Evolutionary conservation across 2,888 invertebrate species (phyloP), one percentile per base, ranked within the genome.

Genomic region (Microdon myrmicae): DNA sequence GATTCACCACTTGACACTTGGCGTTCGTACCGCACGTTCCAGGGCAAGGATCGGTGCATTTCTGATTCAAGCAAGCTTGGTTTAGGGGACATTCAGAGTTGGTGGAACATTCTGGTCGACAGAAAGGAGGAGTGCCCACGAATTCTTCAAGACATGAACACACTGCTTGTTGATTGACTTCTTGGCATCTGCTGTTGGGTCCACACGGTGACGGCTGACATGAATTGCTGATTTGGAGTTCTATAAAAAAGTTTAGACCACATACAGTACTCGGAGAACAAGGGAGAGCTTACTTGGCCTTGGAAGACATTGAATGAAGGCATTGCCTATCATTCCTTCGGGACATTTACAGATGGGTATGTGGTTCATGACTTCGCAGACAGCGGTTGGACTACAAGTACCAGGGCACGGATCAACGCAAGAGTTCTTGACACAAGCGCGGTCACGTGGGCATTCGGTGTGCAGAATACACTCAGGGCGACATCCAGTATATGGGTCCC

Each of bases 1-100:
- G 90, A 71, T 89, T 89, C 3, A 88, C 85, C n/a, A 90, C 89
- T 79, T 86, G 86, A 72, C 91, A 91, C 48, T 86, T 82, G 4
- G 90, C 87, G 73, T 86, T 86, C 37, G 84, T 81, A 8, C 89
- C 90, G 73, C 89, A 90, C 14, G 87, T 84, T 56, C 88, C 89
- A 5, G 85, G 83, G 73, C 90, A 90, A n/a, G 90, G 90, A 75
- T 90, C 85, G 23, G 81, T 74, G 73, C 90, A 90, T 69, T 86
- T 87, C 71, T 87, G 87, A 71, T 87, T 86, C 39, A 85, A 83
- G 69, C 90, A 90, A 4, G 90, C 90, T 74, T 84, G 83, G 70
- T 85, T 86, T n/a, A 85, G 80, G 1, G 87, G 79, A 75, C 91
- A 91, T 69, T 90, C 90, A 1, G 87, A 83, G 73, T 87, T 89